Evolutionary conservation across 2,113 vertebrate species (phyloP).

Genomic region (Tympanuchus pallidicinctus): DNA sequence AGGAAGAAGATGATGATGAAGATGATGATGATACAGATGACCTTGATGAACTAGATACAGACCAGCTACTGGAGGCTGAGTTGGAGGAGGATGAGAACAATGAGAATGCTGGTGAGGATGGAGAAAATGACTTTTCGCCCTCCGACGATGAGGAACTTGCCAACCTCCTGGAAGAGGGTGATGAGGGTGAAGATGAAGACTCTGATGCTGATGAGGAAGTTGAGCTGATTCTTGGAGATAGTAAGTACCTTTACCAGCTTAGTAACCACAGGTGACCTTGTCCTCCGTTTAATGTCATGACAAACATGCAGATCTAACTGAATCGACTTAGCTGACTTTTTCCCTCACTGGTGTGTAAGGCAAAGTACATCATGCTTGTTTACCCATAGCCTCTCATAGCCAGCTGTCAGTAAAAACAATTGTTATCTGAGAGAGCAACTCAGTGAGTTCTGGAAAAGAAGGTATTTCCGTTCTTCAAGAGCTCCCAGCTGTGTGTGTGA

Average conservation of each 20-base stretch:
- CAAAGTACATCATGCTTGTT: neutral
- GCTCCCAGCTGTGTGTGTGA: neutral
- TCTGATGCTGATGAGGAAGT: slow-evolving; percentile 90
- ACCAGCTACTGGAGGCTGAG: slow-evolving; percentile 90
- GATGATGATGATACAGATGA: slow-evolving; percentile 95
- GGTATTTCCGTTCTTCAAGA: neutral
- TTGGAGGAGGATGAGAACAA: slow-evolving; percentile 92
- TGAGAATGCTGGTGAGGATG: slow-evolving; percentile 90
- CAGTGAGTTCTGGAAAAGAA: neutral
- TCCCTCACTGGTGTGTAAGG: neutral
- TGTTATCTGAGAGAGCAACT: neutral
- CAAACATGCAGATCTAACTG: neutral
- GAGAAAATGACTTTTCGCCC: slow-evolving; percentile 91
- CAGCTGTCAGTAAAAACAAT: neutral
- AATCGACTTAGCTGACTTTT: neutral
- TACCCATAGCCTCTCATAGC: neutral
- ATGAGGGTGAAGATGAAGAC: slow-evolving; percentile 89
- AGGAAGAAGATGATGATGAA: slow-evolving; percentile 93
- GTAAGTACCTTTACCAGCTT: slow-evolving; percentile 80
- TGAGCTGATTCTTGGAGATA: slow-evolving; percentile 92
- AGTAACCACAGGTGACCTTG: neutral
- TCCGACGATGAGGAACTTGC: slow-evolving; percentile 94
- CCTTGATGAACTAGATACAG: slow-evolving; percentile 89
- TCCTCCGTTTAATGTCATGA: neutral
- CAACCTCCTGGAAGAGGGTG: slow-evolving; percentile 90